Conservation (phyloP, 2,113 vertebrate species). For the Sardina pilchardus region DNA sequence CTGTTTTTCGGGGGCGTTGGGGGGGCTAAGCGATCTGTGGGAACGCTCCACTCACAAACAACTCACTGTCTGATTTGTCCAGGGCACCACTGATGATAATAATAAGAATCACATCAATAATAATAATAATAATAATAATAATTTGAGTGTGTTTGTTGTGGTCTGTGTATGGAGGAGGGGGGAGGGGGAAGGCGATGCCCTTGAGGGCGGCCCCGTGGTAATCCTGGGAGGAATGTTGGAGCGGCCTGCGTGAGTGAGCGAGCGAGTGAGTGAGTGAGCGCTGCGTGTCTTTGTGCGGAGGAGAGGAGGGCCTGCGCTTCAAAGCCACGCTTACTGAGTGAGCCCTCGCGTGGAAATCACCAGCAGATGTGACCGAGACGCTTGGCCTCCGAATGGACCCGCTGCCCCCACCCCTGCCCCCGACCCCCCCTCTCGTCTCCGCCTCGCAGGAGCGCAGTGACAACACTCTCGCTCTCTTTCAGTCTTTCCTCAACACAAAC, state of each 20-base stretch:
- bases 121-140: neutral
- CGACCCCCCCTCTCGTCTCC: conserved; percentile 26
- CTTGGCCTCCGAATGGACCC: conserved; percentile 61
- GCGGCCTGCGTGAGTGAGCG: neutral
- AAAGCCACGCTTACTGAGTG: conserved; percentile 92
- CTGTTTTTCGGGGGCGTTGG: neutral
- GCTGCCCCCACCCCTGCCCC: conserved; percentile 61
- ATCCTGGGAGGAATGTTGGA: conserved; percentile 37
- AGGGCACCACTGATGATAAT: neutral
- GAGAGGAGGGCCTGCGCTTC: conserved; percentile 87
- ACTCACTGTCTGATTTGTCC: neutral
- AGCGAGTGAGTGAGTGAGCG: no score
- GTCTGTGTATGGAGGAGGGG: neutral
- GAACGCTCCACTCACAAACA: neutral
- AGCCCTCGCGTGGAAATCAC: conserved; percentile 88
- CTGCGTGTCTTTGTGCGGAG: conserved; percentile 82
- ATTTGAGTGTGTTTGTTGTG: neutral
- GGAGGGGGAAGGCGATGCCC: neutral
- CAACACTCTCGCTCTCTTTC: neutral
- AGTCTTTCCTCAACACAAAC: neutral
- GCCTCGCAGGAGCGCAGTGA: neutral
- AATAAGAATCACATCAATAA: neutral
- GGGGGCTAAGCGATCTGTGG: neutral
- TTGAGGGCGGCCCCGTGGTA: conserved; percentile 27
- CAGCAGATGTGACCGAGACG: conserved; percentile 91